Base-by-base conservation (phyloP, 2,888 invertebrate species). In the Drosophila conformis region DNA sequence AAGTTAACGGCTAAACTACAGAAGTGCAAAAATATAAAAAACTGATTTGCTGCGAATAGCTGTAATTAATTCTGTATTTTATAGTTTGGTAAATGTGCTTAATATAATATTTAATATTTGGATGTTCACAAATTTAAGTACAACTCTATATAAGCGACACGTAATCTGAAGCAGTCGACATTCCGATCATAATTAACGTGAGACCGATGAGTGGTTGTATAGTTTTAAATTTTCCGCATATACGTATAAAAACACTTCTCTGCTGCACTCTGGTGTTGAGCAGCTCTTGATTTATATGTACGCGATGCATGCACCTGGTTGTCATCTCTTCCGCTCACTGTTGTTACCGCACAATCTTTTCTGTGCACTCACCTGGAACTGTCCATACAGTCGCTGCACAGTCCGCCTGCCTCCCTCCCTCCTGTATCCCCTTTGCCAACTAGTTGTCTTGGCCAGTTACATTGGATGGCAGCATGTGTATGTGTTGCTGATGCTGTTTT, bases 341-440 rank as follows among this genome's bases (percentile, higher is more conserved):
- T 80, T 71, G 72, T 78, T 76, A 73, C 78, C 36, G 61, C 80
- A 72, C 76, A 54, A 57, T 49, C 58, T 64, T 57, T 48, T 38
- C 58, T 66, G 85, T 68, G 73, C 86, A 75, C 68, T 83, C 72
- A 52, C 58, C 69, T 78, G 83, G 81, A 83, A 83, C 83, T 75
- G 65, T 82, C 61, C 66, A 73, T 46, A 60, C 68, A 42, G 13
- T 21, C 21, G 31, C 27, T 57, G 25, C 29, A 11, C 21, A 6
- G 13, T 21, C 48, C 29, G 8, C 11, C 21, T 29, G 8, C 11
- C 21, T 29, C 27, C 18, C 3, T 38, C 8, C 29, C 10, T 33
- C 38, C 18, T 13, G 0, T 29, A 29, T 25, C n/a, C 46, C 51
- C 54, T 25, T 35, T 51, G 48, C 13, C 40, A 35, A 46, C 15